phyloP scores from a whole-genome alignment of 2,888 invertebrate species.

The Macrophya alboannulata region DNA sequence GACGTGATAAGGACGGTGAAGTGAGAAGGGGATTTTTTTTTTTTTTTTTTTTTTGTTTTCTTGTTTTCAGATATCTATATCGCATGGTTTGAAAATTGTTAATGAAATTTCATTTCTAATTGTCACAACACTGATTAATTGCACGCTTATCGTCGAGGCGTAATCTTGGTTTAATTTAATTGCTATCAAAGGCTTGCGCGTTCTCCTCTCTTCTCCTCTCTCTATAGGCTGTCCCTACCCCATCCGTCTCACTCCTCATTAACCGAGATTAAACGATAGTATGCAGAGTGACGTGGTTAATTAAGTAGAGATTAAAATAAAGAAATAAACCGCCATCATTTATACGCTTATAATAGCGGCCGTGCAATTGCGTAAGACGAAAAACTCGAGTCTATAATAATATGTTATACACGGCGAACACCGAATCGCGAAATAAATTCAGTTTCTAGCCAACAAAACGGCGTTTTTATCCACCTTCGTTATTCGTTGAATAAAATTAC shows the following conservation, averaged over 20 bases:
- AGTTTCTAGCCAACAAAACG: not conserved
- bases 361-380: constrained; percentile 57
- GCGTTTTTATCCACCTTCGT: not conserved
- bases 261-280: constrained; percentile 55
- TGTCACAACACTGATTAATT: constrained; percentile 76
- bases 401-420: not conserved
- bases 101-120: constrained; percentile 67
- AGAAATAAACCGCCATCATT: constrained; percentile 47
- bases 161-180: constrained; percentile 76
- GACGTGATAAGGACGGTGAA: not conserved
- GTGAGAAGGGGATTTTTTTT: not conserved
- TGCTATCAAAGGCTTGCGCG: constrained; percentile 70
- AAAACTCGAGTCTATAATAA: constrained; percentile 57
- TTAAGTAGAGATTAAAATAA: constrained; percentile 49
- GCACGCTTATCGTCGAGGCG: constrained; percentile 71
- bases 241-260: constrained; percentile 39
- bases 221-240: not conserved
- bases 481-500: too few species aligned
- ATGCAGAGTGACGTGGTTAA: constrained; percentile 53
- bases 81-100: not conserved
- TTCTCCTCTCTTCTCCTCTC: not conserved
- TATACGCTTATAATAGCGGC: constrained; percentile 26
- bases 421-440: not conserved
- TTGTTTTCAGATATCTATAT: not conserved
- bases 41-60: not conserved